These are phyloP conservation scores for Lichenostomus cassidix DNA, from an alignment of 2,113 vertebrate species.

Conservation along the genomic window DNA sequence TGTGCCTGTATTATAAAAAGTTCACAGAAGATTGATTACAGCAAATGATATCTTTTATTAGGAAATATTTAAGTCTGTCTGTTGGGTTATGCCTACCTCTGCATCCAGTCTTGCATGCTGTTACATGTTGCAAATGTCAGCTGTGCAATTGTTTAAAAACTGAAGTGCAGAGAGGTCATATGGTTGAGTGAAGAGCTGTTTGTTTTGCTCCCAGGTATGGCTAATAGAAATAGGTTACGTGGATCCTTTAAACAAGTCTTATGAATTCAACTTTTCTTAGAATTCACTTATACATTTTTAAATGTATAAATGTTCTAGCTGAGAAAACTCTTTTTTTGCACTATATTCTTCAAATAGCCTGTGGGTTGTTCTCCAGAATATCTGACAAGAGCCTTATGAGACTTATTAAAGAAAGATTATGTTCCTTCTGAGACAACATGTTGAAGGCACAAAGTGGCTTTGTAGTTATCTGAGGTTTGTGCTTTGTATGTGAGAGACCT, in stretches of 20 bases:
- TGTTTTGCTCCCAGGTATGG: not conserved
- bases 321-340: not conserved
- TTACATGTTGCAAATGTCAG: not conserved
- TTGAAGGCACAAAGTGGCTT: not conserved
- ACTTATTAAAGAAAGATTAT: not conserved
- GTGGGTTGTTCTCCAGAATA: not conserved
- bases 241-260: not conserved
- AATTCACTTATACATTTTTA: not conserved
- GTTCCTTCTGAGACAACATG: not conserved
- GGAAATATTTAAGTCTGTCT: not conserved
- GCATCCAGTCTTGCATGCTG: not conserved
- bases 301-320: not conserved
- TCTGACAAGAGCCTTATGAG: not conserved
- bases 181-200: not conserved
- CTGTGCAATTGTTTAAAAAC: not conserved
- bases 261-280: not conserved
- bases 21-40: not conserved
- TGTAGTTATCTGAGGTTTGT: not conserved
- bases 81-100: not conserved
- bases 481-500: not conserved
- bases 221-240: not conserved
- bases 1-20: not conserved
- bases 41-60: not conserved
- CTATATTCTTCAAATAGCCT: not conserved
- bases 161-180: not conserved